phyloP scores from a whole-genome alignment of 2,113 vertebrate species.

The Chitala chitala region DNA sequence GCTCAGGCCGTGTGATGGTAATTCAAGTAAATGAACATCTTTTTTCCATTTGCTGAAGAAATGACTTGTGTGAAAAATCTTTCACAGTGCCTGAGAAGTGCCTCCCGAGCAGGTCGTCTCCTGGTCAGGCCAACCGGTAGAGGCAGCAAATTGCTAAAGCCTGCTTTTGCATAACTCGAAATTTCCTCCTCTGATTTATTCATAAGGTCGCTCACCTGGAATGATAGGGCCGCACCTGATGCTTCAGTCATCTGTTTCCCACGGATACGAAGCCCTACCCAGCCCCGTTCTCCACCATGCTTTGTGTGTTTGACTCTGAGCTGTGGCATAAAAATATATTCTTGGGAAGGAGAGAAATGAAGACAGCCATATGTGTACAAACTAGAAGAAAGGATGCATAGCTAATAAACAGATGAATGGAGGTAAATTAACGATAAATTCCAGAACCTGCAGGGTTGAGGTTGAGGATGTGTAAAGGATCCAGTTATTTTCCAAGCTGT shows the following conservation, averaged over 20 bases:
- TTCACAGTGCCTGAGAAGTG: conserved; percentile 9
- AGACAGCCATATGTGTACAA: too few relatives aligned
- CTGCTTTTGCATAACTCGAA: conserved; percentile 23
- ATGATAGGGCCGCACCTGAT: neutral
- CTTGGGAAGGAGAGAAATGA: too few relatives aligned
- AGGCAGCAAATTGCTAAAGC: conserved; percentile 26
- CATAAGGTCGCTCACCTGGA: conserved; percentile 20
- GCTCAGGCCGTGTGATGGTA: conserved; percentile 24
- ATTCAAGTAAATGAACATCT: conserved; percentile 47
- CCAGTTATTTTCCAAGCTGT: too few relatives aligned
- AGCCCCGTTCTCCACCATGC: neutral
- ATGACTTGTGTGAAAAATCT: conserved; percentile 34
- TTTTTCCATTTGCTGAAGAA: conserved; percentile 32
- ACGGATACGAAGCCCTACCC: too few relatives aligned
- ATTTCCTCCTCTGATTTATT: conserved; percentile 29
- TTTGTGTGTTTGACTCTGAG: neutral
- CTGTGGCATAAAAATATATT: neutral
- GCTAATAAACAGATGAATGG: too few relatives aligned
- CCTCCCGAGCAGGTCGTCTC: conserved; percentile 14
- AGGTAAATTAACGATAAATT: too few relatives aligned
- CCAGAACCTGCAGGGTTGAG: too few relatives aligned
- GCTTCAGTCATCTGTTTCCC: too few relatives aligned
- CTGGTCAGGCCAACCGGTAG: conserved; percentile 24
- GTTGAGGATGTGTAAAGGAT: too few relatives aligned
- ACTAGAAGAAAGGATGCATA: too few relatives aligned